Percentiles rank a stretch among this genome's conserved stretches.
Conservation (phyloP, 2,888 invertebrate genomes). For the Lycocerus yunnanus region DNA sequence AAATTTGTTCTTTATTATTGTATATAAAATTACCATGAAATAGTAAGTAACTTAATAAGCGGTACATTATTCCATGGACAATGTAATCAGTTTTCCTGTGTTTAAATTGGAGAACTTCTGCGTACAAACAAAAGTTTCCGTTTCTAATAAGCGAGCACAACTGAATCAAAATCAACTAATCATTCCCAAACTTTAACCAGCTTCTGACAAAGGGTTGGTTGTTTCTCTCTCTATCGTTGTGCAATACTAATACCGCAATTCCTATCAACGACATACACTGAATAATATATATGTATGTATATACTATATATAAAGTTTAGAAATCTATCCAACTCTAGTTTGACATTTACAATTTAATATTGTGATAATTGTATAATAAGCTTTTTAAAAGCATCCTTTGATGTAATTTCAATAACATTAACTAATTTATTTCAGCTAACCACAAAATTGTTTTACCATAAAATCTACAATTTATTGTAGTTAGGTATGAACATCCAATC, state of each 20-base stretch:
- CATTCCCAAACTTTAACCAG: conserved; percentile 20
- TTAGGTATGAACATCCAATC: no score
- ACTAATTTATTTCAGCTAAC: neutral
- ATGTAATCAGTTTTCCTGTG: conserved; percentile 4
- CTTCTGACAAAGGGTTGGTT: conserved; percentile 19
- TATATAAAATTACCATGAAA: neutral
- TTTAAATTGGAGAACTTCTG: conserved; percentile 9
- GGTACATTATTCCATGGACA: neutral
- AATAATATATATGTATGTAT: conserved; percentile 4
- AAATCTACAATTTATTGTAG: neutral
- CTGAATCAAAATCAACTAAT: conserved; percentile 21
- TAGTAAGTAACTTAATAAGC: neutral
- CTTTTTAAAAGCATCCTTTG: neutral
- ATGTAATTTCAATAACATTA: neutral
- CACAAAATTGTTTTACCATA: neutral
- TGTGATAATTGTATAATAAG: neutral
- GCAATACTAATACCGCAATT: conserved; percentile 20
- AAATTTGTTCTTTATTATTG: neutral
- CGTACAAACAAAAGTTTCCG: conserved; percentile 12
- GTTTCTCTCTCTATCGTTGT: conserved; percentile 14
- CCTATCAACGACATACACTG: conserved; percentile 22
- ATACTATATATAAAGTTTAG: conserved; percentile 13
- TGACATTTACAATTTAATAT: neutral
- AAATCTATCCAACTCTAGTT: neutral
- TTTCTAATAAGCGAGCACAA: conserved; percentile 14